Base-by-base conservation (phyloP, 2,888 invertebrate genomes). In the Frankliniella intonsa region DNA sequence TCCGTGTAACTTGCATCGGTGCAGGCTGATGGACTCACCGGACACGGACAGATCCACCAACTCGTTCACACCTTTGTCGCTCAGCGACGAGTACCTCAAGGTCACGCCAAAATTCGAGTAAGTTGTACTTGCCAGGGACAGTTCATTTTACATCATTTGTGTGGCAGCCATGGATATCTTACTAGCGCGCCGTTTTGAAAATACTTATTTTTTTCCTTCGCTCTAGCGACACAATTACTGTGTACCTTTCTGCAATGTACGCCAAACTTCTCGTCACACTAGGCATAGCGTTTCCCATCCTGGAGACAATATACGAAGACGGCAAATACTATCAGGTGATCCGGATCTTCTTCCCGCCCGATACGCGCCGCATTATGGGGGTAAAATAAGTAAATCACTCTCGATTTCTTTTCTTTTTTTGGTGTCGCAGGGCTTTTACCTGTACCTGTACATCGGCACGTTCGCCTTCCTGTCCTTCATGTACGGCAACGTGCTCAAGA, bases 391-490 rank as follows among this genome's bases (percentile, higher is more conserved):
- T 55, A 7, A 12, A 55, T 55, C 14, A 55, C 7, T 55, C 38
- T 38, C 38, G 38, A 55, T 55, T 55, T 55, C 14, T 14, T 55
- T 12, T 55, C 12, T 55, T 55, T 25, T 22, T 76, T 12, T 9
- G 9, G 0, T 9, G 0, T 11, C 12, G 2, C 69, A 76, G 69
- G 69, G 69, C 12, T 76, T 76, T 22, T 76, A 76, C 69, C 25
- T 76, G 69, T 76, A 76, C 69, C 69, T 76, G 22, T 76, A 76
- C 69, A 25, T 76, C 69, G 69, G 69, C 69, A 76, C 69, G 22
- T 76, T 76, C 69, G n/a, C 7, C 22, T 76, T 76, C 69, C 25
- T 76, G 22, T 76, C 69, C 69, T 76, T 76, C 69, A 76, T 76
- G 69, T 76, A 76, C 69, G 69, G 69, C 11, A 76, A 76, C 69